These are phyloP conservation scores for Drosophila tristis DNA, from an alignment of 1,140 invertebrate genomes.

Conservation along the genomic window DNA sequence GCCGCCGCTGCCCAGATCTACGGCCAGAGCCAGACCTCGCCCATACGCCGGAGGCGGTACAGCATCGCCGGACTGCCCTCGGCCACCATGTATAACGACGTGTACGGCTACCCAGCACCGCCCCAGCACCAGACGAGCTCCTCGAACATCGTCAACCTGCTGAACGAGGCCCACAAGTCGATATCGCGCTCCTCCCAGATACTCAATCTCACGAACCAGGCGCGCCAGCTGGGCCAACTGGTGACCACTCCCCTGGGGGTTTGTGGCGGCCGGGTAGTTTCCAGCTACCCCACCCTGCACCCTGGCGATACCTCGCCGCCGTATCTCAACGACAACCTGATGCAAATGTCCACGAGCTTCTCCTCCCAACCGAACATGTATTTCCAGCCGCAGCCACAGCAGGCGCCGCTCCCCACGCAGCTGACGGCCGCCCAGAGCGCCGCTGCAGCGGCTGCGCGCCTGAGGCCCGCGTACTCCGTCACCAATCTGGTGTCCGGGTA, in stretches of 20 bases:
- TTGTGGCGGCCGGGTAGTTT: constrained; percentile 68
- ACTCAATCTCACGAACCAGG: constrained; percentile 76
- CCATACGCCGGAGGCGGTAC: constrained; percentile 78
- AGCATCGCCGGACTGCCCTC: constrained; percentile 83
- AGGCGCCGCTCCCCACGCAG: constrained; percentile 54
- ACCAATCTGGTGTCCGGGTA: constrained; percentile 69
- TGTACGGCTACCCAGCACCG: constrained; percentile 75
- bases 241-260: constrained; percentile 44
- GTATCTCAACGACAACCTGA: constrained; percentile 80
- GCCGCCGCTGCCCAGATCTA: constrained; percentile 54
- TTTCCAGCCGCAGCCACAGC: constrained; percentile 68
- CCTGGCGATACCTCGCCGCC: constrained; percentile 76
- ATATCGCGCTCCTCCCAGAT: constrained; percentile 83
- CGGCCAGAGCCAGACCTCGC: constrained; percentile 65
- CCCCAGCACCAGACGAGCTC: constrained; percentile 79
- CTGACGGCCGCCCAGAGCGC: constrained; percentile 66
- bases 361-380: constrained; percentile 84
- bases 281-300: constrained; percentile 80
- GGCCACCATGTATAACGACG: constrained; percentile 81
- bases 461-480: constrained; percentile 79
- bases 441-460: constrained; percentile 67
- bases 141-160: constrained; percentile 80
- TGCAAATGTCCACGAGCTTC: constrained; percentile 83
- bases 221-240: constrained; percentile 70
- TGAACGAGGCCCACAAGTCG: constrained; percentile 83